These are phyloP conservation scores for Orthosia gothica DNA, from an alignment of 2,888 invertebrate species.

Conservation along the genomic window DNA sequence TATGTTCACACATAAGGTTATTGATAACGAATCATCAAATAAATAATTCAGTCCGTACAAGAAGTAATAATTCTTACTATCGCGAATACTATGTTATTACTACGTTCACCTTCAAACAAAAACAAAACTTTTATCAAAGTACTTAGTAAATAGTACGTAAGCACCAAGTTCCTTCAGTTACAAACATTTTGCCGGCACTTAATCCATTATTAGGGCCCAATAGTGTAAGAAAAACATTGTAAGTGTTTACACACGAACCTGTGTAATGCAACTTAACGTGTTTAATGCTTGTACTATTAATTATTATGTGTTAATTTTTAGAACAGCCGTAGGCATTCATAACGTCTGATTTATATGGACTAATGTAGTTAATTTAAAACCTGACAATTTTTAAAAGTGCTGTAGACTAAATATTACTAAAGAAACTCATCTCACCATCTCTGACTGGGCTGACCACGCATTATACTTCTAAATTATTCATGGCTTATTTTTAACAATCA, in stretches of 20 bases:
- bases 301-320: too few species aligned
- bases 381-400: too few species aligned
- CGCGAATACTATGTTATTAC: not conserved
- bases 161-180: slow-evolving; percentile 18
- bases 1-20: too few species aligned
- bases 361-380: slow-evolving; percentile 1
- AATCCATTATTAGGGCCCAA: slow-evolving; percentile 42
- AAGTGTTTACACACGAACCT: slow-evolving; percentile 25
- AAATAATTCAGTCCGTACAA: not conserved
- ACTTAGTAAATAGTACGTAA: slow-evolving; percentile 12
- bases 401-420: too few species aligned
- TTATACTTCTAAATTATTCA: too few species aligned
- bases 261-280: slow-evolving; percentile 58
- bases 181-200: slow-evolving; percentile 28
- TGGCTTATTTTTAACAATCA: too few species aligned
- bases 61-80: not conserved
- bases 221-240: slow-evolving; percentile 33
- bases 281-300: slow-evolving; percentile 77
- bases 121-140: slow-evolving; percentile 17
- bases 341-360: slow-evolving; percentile 38
- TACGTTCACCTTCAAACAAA: not conserved
- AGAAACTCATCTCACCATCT: too few species aligned
- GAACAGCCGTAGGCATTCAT: slow-evolving; percentile 74
- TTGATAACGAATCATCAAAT: not conserved
- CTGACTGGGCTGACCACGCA: too few species aligned